phyloP scores from a whole-genome alignment of 2,113 vertebrate species.

The Butorides virescens region DNA sequence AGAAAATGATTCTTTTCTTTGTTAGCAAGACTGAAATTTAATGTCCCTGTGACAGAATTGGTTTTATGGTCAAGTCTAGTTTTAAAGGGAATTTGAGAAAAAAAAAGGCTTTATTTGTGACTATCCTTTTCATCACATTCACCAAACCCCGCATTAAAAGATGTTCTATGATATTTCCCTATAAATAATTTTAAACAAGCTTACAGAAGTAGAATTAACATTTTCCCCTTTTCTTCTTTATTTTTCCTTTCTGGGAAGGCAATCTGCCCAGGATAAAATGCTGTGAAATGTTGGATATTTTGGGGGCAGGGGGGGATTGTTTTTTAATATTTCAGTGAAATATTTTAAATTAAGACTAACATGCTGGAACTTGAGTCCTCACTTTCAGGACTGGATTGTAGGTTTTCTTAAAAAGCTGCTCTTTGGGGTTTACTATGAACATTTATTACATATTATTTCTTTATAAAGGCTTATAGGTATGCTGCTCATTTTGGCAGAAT shows the following conservation, averaged over 20 bases:
- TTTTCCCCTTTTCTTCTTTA: not conserved
- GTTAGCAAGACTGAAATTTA: slow-evolving; percentile 17
- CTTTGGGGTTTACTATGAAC: not conserved
- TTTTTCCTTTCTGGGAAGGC: not conserved
- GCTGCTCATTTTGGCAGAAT: slow-evolving; percentile 10
- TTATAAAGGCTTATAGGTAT: not conserved
- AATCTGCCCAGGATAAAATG: not conserved
- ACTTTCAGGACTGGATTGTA: not conserved
- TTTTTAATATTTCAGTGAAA: not conserved
- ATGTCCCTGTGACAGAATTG: not conserved
- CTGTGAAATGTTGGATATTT: not conserved
- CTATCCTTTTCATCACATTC: not conserved
- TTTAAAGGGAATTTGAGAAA: not conserved
- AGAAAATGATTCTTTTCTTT: not conserved
- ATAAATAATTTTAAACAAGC: not conserved
- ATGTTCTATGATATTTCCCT: not conserved
- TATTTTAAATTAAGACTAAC: not conserved
- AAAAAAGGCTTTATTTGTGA: not conserved
- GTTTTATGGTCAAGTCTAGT: not conserved
- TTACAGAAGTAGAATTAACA: not conserved
- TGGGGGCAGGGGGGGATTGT: not conserved
- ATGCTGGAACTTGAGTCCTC: not conserved
- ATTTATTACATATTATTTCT: not conserved
- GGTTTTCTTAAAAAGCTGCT: not conserved
- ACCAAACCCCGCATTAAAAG: not conserved